phyloP scores from a whole-genome alignment of 2,888 invertebrate species.

The Agriopis leucophaearia region DNA sequence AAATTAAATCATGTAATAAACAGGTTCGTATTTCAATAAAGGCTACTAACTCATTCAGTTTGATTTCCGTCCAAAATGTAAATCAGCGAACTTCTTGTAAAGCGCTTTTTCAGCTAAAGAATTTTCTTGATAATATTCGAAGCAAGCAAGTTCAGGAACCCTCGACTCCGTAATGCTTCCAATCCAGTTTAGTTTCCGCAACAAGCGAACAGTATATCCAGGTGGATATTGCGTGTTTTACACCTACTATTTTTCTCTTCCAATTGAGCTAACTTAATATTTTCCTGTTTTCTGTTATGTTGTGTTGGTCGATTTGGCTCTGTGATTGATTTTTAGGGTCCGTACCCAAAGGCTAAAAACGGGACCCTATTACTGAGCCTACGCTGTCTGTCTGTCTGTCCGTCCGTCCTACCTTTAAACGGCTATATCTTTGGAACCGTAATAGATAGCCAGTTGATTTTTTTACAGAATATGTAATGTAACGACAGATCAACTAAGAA shows the following conservation, averaged over 20 bases:
- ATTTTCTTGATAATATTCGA: constrained; percentile 11
- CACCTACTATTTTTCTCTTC: constrained; percentile 35
- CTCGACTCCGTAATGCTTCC: constrained; percentile 15
- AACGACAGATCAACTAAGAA: no score
- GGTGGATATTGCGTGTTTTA: constrained; percentile 45
- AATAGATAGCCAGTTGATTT: no score
- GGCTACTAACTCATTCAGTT: not conserved
- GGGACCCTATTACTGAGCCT: no score
- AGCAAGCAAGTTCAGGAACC: constrained; percentile 16
- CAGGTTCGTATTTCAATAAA: no score
- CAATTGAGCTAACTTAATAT: constrained; percentile 28
- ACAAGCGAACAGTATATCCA: constrained; percentile 36
- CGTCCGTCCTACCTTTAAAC: no score
- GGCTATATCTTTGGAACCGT: no score
- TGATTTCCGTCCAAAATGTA: not conserved
- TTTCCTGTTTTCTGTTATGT: constrained; percentile 23
- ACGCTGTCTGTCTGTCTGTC: no score
- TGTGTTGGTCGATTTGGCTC: not conserved
- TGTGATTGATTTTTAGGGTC: constrained; percentile 6
- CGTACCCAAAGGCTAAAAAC: no score
- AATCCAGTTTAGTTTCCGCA: constrained; percentile 40
- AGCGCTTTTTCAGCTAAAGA: not conserved
- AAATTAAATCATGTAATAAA: no score
- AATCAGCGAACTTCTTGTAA: not conserved
- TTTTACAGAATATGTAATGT: no score